These are phyloP conservation scores for Sisor rabdophorus DNA, from an alignment of 2,113 vertebrate genomes.

Conservation along the genomic window DNA sequence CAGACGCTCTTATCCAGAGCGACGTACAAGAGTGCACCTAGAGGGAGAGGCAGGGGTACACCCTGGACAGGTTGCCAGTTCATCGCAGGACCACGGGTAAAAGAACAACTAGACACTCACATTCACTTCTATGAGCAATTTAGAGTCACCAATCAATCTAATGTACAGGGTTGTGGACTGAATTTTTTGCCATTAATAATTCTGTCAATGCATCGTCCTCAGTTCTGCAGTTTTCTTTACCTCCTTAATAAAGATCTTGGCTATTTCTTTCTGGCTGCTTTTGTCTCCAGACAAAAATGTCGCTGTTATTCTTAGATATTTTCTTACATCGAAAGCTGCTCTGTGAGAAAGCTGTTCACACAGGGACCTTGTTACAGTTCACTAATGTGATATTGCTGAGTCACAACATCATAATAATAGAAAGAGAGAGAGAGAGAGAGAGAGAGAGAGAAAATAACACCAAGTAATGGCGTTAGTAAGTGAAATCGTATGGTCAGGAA, in stretches of 20 bases:
- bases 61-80: too few relatives aligned
- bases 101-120: too few relatives aligned
- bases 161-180: too few relatives aligned
- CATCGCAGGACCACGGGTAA: too few relatives aligned
- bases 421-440: too few relatives aligned
- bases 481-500: too few relatives aligned
- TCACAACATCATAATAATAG: constrained; percentile 24
- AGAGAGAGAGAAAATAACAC: constrained; percentile 3
- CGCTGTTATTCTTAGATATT: background rate
- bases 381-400: constrained; percentile 28
- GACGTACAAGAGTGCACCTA: too few relatives aligned
- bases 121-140: too few relatives aligned
- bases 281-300: background rate
- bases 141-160: too few relatives aligned
- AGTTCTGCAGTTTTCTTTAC: background rate
- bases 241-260: background rate
- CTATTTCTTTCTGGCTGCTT: background rate
- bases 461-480: constrained; percentile 15
- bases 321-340: background rate
- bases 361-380: constrained; percentile 17
- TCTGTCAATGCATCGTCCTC: background rate
- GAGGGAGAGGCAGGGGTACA: too few relatives aligned
- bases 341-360: background rate
- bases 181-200: background rate
- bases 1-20: too few relatives aligned